These are phyloP conservation scores for Drosophila setosimentum DNA, from an alignment of 2,888 invertebrate species.

Conservation along the genomic window DNA sequence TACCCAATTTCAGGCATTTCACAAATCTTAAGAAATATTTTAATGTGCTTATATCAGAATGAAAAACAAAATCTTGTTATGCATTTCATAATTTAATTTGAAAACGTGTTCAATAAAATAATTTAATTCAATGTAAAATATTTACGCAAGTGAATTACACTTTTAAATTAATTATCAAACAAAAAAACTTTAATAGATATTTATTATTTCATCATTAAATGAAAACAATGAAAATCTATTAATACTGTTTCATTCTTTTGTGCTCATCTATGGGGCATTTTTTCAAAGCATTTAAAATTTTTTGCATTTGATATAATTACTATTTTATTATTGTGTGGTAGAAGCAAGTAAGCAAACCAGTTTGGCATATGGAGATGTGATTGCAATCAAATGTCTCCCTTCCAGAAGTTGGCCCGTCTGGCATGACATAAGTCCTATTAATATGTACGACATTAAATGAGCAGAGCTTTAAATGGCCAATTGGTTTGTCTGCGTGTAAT, in stretches of 20 bases:
- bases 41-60: not conserved
- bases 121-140: not conserved
- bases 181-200: constrained; percentile 4
- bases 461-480: constrained; percentile 23
- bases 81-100: not conserved
- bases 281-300: not conserved
- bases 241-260: not conserved
- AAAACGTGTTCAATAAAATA: not conserved
- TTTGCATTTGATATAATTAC: constrained; percentile 2
- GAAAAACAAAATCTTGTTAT: not conserved
- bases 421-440: constrained; percentile 16
- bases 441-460: constrained; percentile 12
- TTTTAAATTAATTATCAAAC: not conserved
- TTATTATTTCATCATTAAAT: not conserved
- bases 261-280: not conserved
- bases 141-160: not conserved
- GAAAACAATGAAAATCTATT: not conserved
- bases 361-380: not conserved
- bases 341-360: not conserved
- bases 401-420: not conserved
- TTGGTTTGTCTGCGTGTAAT: constrained; percentile 9
- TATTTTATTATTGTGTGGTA: not conserved
- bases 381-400: not conserved
- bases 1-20: constrained; percentile 1
- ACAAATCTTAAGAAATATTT: constrained; percentile 2